A percentile compares a stretch with the other conserved stretches of the same genome.
Evolutionary conservation across 2,113 vertebrate genomes (phyloP).

Genomic region (Laticauda colubrina): DNA sequence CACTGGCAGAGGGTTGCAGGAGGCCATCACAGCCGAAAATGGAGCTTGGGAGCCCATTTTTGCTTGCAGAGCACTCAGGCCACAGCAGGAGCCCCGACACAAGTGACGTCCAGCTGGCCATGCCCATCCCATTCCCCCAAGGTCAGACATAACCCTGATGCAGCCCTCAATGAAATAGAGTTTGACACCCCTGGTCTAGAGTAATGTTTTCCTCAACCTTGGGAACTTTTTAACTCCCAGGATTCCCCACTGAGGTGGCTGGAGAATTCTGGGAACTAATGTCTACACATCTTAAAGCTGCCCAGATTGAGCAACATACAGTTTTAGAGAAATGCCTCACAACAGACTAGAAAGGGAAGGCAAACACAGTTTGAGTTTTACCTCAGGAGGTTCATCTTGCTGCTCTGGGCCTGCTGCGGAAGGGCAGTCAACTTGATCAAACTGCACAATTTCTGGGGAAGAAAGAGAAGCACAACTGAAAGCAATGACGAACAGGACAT

Average conservation of each 20-base stretch:
- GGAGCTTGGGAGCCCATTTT: no score
- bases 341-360: background rate
- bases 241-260: background rate
- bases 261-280: background rate
- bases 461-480: background rate
- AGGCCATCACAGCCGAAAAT: no score
- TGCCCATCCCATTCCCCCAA: no score
- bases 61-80: no score
- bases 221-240: background rate
- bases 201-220: background rate
- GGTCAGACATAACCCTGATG: no score
- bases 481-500: background rate
- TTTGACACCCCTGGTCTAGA: background rate
- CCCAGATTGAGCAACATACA: background rate
- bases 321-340: background rate
- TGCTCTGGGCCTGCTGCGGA: constrained; percentile 71
- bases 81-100: no score
- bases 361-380: constrained; percentile 41
- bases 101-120: no score
- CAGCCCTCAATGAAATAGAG: no score
- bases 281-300: background rate
- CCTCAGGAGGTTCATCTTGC: constrained; percentile 72
- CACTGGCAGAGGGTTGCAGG: no score
- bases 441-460: constrained; percentile 84
- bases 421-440: constrained; percentile 79